Percentiles rank a stretch among this genome's conserved stretches.
Conservation (phyloP, 64 coral and sea anemone genomes). For the Pachyseris speciosa region DNA sequence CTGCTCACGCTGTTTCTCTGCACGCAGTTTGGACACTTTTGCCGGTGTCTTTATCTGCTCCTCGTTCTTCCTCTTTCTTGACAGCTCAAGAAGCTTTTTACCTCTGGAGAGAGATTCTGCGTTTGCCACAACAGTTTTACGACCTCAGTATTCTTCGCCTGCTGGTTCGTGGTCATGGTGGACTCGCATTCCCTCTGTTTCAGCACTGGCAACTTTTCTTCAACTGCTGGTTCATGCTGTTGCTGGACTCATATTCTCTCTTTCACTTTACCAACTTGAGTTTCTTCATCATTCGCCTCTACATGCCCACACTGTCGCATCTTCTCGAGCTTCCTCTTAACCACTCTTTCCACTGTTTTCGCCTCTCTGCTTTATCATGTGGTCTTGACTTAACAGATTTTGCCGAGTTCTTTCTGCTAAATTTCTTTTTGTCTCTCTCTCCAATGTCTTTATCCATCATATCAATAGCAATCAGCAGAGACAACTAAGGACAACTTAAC, state of each 20-base stretch:
- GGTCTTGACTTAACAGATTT: neutral
- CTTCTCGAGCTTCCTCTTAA: neutral
- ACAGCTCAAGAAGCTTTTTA: too few species aligned
- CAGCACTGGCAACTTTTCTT: neutral
- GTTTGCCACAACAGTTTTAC: too few species aligned
- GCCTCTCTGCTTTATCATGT: neutral
- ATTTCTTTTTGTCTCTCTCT: neutral
- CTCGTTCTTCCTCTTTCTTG: too few species aligned
- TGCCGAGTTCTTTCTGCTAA: neutral
- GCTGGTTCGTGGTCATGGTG: too few species aligned
- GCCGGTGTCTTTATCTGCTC: too few species aligned
- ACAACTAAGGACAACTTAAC: too few species aligned
- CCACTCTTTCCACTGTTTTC: neutral
- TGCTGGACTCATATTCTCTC: too few species aligned
- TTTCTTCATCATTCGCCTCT: neutral
- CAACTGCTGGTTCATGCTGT: neutral
- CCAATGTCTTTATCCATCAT: neutral
- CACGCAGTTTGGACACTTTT: too few species aligned
- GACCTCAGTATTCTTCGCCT: too few species aligned
- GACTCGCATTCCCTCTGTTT: neutral
- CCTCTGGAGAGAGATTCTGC: too few species aligned
- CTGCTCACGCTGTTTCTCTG: too few species aligned
- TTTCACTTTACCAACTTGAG: too few species aligned
- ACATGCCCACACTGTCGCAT: neutral
- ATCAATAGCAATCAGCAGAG: neutral